Conservation (phyloP, 2,888 invertebrate genomes). For the Clivina fossor region DNA sequence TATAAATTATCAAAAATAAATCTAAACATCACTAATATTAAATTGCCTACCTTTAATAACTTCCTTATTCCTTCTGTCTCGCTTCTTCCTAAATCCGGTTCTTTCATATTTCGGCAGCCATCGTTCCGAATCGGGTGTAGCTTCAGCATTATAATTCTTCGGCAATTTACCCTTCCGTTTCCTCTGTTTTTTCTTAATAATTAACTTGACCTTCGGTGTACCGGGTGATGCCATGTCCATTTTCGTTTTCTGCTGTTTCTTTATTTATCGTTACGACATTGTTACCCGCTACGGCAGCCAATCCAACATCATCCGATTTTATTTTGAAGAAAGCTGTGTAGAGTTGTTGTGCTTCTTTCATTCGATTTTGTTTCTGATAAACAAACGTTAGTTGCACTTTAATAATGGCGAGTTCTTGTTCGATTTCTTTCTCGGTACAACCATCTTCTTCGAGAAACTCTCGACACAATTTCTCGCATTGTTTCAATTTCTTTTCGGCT, state of each 20-base stretch:
- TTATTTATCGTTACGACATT: slow-evolving; percentile 91
- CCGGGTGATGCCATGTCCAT: slow-evolving; percentile 54
- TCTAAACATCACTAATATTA: too few species aligned
- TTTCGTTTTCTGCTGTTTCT: slow-evolving; percentile 81
- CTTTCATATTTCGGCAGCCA: slow-evolving; percentile 97
- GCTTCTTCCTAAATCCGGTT: slow-evolving; percentile 89
- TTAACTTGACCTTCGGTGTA: slow-evolving; percentile 63
- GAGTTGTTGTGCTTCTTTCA: slow-evolving; percentile 80
- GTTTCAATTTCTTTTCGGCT: slow-evolving; percentile 78
- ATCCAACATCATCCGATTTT: slow-evolving; percentile 85
- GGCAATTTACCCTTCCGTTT: slow-evolving; percentile 86
- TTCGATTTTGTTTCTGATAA: slow-evolving; percentile 80
- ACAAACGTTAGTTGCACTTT: slow-evolving; percentile 89
- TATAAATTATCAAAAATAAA: too few species aligned
- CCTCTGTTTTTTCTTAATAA: slow-evolving; percentile 67
- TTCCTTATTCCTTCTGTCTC: slow-evolving; percentile 74
- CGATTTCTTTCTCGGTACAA: slow-evolving; percentile 88
- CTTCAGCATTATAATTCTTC: slow-evolving; percentile 82
- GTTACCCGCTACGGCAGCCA: slow-evolving; percentile 91
- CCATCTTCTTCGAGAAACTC: slow-evolving; percentile 89
- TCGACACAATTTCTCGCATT: slow-evolving; percentile 82
- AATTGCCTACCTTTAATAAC: too few species aligned
- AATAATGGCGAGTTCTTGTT: slow-evolving; percentile 88
- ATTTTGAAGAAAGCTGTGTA: slow-evolving; percentile 84
- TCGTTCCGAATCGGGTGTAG: slow-evolving; percentile 91